phyloP scores from a whole-genome alignment of 2,888 invertebrate species.

The Ametastegia equiseti region DNA sequence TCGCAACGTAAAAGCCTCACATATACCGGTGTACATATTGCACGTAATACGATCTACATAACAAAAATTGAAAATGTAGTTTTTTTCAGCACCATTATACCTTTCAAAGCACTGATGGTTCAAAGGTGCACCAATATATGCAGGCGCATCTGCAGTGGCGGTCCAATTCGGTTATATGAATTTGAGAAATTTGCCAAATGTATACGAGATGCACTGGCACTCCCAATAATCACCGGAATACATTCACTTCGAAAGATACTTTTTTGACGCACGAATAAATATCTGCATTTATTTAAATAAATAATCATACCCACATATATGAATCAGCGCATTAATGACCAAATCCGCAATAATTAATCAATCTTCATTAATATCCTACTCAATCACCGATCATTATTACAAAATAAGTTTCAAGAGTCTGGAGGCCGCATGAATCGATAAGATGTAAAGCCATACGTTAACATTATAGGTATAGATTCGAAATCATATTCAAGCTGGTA shows the following conservation, averaged over 20 bases:
- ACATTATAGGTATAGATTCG: conserved; percentile 3
- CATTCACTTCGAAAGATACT: not conserved
- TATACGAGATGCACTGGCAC: not conserved
- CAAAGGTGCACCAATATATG: not conserved
- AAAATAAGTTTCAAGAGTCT: not conserved
- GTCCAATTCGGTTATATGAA: not conserved
- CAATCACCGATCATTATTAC: conserved; percentile 17
- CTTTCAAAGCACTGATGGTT: not conserved
- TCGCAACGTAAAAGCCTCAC: too few relatives aligned
- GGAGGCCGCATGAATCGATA: conserved; percentile 26
- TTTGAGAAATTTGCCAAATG: not conserved
- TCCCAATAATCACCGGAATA: not conserved
- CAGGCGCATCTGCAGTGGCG: not conserved
- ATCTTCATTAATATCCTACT: not conserved
- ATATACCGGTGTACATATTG: too few relatives aligned
- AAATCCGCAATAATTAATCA: not conserved
- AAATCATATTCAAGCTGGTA: conserved; percentile 13
- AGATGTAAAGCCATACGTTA: not conserved
- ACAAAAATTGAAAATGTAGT: not conserved
- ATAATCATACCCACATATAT: not conserved
- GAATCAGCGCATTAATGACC: not conserved
- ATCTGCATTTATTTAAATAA: not conserved
- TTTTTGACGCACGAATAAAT: not conserved
- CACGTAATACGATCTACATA: too few relatives aligned
- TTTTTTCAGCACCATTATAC: not conserved